Conservation (phyloP, 2,113 vertebrate genomes). For the Clarias magur region DNA sequence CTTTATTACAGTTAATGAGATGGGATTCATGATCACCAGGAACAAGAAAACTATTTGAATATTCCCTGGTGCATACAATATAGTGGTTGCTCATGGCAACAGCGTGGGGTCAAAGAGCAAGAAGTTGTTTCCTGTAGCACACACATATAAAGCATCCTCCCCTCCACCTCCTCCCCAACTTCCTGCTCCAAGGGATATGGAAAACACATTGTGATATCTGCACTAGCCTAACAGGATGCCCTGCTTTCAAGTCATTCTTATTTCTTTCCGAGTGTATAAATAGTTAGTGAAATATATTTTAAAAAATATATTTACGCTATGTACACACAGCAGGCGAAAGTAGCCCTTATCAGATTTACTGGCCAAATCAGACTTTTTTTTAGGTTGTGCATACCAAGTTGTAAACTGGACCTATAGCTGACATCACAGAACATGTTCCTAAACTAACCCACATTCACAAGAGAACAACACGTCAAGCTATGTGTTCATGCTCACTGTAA, state of each 20-base stretch:
- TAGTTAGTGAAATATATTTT: neutral
- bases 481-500: too few species aligned
- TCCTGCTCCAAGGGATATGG: constrained; percentile 68
- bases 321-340: neutral
- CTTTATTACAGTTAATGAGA: constrained; percentile 28
- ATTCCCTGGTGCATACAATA: constrained; percentile 35
- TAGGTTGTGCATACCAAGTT: too few species aligned
- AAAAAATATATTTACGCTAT: neutral
- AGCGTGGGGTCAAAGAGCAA: constrained; percentile 43
- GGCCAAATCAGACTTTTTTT: too few species aligned
- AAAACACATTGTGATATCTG: constrained; percentile 54
- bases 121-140: constrained; percentile 50
- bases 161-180: constrained; percentile 49
- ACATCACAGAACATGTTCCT: too few species aligned
- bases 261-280: neutral
- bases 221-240: constrained; percentile 45
- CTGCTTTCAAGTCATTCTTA: constrained; percentile 21
- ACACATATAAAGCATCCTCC: constrained; percentile 38
- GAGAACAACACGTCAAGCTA: too few species aligned
- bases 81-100: constrained; percentile 17
- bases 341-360: too few species aligned
- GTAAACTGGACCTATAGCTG: too few species aligned
- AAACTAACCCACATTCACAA: too few species aligned
- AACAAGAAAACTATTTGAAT: constrained; percentile 5
- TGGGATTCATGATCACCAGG: neutral